Evolutionary conservation across 2,113 vertebrate species (phyloP).

Genomic region (Pelecanus crispus): DNA sequence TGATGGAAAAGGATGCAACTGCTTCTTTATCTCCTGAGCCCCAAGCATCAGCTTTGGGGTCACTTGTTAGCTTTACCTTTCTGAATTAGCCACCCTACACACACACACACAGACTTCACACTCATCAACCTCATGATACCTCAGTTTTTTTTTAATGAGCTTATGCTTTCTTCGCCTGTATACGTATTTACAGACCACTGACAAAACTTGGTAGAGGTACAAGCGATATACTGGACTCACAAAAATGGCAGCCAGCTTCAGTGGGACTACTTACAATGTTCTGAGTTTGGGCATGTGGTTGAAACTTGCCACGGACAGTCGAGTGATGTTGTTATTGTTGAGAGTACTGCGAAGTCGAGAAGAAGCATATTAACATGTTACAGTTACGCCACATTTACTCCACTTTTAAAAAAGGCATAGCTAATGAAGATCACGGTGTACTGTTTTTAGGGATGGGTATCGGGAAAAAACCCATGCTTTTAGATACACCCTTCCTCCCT

Average conservation of each 20-base stretch:
- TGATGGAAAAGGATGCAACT: background rate
- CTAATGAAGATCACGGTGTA: background rate
- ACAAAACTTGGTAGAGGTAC: background rate
- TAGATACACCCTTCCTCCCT: background rate
- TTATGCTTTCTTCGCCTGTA: background rate
- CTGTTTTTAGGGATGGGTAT: background rate
- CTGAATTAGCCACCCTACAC: background rate
- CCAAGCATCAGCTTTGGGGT: background rate
- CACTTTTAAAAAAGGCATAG: background rate
- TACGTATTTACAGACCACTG: background rate
- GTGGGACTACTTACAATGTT: conserved; percentile 89
- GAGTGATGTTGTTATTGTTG: conserved; percentile 98
- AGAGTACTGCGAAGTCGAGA: conserved; percentile 83
- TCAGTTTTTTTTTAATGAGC: background rate
- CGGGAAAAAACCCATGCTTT: background rate
- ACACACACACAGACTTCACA: accelerated
- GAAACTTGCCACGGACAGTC: conserved; percentile 97
- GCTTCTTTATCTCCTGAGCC: background rate
- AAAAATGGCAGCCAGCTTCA: background rate
- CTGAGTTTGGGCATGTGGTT: conserved; percentile 99
- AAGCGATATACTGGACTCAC: background rate
- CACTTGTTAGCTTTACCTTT: background rate
- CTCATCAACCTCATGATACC: background rate
- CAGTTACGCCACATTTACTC: background rate
- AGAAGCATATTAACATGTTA: background rate